phyloP scores from a whole-genome alignment of 1,140 invertebrate genomes.

The Sycophaga agraensis region DNA sequence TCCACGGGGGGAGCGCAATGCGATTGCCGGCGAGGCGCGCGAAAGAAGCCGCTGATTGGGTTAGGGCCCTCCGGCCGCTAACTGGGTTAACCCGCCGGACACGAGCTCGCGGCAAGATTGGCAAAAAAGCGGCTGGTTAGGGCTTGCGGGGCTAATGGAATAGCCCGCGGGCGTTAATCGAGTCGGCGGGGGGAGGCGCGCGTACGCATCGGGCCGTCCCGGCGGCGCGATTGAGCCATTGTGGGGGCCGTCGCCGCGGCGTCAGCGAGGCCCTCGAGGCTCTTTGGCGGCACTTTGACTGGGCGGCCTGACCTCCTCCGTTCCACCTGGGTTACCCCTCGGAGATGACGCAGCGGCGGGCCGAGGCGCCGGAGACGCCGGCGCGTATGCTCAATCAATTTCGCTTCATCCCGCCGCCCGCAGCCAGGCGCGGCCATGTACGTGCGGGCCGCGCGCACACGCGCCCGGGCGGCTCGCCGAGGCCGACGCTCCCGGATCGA shows the following conservation, averaged over 20 bases:
- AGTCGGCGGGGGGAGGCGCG: too few relatives aligned
- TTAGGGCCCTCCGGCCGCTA: slow-evolving; percentile 36
- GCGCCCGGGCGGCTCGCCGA: neutral
- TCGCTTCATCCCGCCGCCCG: slow-evolving; percentile 28
- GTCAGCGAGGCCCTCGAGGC: too few relatives aligned
- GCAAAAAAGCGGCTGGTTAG: too few relatives aligned
- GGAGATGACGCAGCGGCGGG: slow-evolving; percentile 33
- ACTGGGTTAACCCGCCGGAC: slow-evolving; percentile 39
- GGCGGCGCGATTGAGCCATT: too few relatives aligned
- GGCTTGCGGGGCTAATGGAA: too few relatives aligned
- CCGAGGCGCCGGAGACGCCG: neutral
- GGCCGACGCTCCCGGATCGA: slow-evolving; percentile 6
- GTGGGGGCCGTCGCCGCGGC: too few relatives aligned
- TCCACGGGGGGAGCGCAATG: too few relatives aligned
- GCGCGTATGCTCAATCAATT: slow-evolving; percentile 37
- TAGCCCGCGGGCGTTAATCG: too few relatives aligned
- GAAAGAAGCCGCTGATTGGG: slow-evolving; percentile 31
- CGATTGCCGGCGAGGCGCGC: neutral
- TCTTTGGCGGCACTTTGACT: too few relatives aligned
- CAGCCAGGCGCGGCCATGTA: neutral
- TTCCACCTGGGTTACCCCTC: slow-evolving; percentile 22
- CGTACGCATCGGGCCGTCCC: too few relatives aligned
- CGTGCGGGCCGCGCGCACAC: neutral
- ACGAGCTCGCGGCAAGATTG: too few relatives aligned
- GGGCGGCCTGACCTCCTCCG: neutral